Evolutionary conservation across 2,888 invertebrate species (phyloP), one percentile per base, ranked within the genome.

Genomic region (Drosophila nr. medialis): DNA sequence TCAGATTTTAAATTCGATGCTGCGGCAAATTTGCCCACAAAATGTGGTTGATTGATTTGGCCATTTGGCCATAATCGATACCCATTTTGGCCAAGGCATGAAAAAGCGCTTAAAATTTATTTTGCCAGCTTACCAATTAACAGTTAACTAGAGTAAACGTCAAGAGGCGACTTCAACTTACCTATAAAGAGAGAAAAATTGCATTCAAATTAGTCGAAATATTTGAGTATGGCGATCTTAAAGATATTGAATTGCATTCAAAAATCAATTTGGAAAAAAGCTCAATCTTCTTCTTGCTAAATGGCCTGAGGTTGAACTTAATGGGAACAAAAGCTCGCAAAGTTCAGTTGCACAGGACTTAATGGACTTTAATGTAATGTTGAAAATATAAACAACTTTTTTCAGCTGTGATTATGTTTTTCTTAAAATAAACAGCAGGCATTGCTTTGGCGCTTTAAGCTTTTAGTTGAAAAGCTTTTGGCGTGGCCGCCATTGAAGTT

Each of bases 111-210:
- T 42, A 42, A 53, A 51, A 66, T 30, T 21, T 60, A 5, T 34
- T 30, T 61, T 59, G 21, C 21, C 32, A 51, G 74, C 78, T 76
- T 76, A 78, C 78, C 76, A 36, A 29, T 8, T 4, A 40, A 15
- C 21, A 30, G n/a, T 15, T 5, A 21, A 45, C 8, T 4, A 24
- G 40, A 7, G 18, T 21, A 4, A n/a, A 21, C 18, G n/a, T 11
- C n/a, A 51, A 11, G 13, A 29, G 6, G 61, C 50, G 6, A 34
- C 29, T 45, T 61, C 18, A 45, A 76, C 76, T 76, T 76, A 77
- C 76, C 76, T 77, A 11, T 38, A 78, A 78, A 50, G 55, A 77
- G 45, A 61, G n/a, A 36, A 27, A 24, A 29, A 51, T 21, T 0
- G 6, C 2, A 27, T 18, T 24, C 1, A 56, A 48, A 50, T 72